Conservation (phyloP, 2,888 invertebrate species). For the Lycocerus yunnanus region DNA sequence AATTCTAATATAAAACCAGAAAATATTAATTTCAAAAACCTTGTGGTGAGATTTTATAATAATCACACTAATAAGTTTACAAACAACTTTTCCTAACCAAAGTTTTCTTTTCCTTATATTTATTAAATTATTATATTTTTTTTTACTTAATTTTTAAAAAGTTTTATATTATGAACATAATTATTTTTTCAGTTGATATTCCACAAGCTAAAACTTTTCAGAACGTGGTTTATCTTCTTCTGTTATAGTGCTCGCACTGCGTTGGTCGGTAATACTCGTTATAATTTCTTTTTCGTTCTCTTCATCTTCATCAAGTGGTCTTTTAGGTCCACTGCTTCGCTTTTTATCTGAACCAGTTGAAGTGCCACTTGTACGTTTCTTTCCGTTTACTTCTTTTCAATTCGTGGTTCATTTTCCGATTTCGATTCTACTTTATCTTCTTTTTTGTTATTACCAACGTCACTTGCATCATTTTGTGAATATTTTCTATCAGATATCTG, state of each 20-base stretch:
- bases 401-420: background rate
- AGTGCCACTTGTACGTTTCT: background rate
- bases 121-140: too few relatives aligned
- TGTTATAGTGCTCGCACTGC: background rate
- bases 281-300: background rate
- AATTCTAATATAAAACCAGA: background rate
- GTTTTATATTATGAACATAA: too few relatives aligned
- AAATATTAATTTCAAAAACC: too few relatives aligned
- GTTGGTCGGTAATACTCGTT: background rate
- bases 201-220: background rate
- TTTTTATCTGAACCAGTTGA: background rate
- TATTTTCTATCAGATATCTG: background rate
- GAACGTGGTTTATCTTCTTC: background rate
- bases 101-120: too few relatives aligned
- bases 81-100: too few relatives aligned
- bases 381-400: background rate
- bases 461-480: background rate
- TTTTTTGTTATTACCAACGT: background rate
- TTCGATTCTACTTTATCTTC: background rate
- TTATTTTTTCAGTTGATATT: too few relatives aligned
- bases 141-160: too few relatives aligned
- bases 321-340: background rate
- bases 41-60: too few relatives aligned
- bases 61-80: too few relatives aligned
- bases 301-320: background rate